Evolutionary conservation across 2,113 vertebrate species (phyloP).

Genomic region (Choloepus hoffmanni): DNA sequence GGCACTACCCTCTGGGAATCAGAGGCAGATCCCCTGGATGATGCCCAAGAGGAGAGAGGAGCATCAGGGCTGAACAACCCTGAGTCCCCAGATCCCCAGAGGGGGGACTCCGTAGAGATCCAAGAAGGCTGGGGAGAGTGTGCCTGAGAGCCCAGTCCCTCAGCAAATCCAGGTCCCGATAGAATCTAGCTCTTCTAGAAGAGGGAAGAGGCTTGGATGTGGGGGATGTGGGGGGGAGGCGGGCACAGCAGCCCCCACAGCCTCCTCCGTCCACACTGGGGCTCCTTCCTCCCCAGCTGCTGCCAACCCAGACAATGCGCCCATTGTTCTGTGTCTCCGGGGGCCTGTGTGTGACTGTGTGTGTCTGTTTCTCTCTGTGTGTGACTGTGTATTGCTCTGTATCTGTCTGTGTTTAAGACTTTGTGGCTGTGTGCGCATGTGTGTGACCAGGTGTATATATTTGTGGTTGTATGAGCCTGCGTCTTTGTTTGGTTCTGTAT

Average conservation of each 20-base stretch:
- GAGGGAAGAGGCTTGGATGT: not conserved
- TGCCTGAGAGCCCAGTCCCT: not conserved
- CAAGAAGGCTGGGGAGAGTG: not conserved
- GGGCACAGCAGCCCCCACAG: not conserved
- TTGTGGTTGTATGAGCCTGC: constrained; percentile 20
- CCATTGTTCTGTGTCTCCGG: constrained; percentile 83
- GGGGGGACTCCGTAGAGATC: not conserved
- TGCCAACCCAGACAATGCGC: constrained; percentile 52
- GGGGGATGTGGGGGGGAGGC: not conserved
- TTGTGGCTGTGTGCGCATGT: constrained; percentile 14
- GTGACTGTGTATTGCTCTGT: constrained; percentile 71
- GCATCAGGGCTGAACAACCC: not conserved
- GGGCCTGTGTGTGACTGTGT: constrained; percentile 74
- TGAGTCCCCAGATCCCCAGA: not conserved
- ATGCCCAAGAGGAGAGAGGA: not conserved
- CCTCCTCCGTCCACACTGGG: constrained; percentile 61
- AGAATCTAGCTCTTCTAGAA: constrained; percentile 56
- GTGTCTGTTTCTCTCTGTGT: constrained; percentile 79
- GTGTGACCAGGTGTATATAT: constrained; percentile 56
- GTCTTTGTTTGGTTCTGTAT: constrained; percentile 25
- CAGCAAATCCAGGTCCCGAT: constrained; percentile 22
- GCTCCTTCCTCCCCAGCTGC: constrained; percentile 81
- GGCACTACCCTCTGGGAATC: not conserved
- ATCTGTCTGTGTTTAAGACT: constrained; percentile 63
- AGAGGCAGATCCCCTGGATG: not conserved